Evolutionary conservation across 2,113 vertebrate species (phyloP).

Genomic region (Leiothrix lutea): DNA sequence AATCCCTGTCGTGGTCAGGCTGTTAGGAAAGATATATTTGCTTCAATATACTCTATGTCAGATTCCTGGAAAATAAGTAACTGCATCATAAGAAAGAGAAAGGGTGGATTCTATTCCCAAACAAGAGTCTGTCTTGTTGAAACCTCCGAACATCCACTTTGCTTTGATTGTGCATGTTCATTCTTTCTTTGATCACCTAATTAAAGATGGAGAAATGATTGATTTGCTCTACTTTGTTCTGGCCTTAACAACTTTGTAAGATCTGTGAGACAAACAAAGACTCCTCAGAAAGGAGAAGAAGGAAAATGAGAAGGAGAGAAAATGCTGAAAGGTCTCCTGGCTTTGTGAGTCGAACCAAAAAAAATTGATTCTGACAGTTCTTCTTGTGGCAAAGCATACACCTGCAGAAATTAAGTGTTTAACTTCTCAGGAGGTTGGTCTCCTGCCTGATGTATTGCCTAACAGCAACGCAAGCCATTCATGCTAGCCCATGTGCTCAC

Average conservation of each 20-base stretch:
- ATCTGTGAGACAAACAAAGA: background rate
- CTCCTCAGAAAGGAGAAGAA: background rate
- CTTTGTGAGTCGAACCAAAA: background rate
- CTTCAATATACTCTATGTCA: background rate
- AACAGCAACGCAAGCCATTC: background rate
- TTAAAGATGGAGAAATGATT: background rate
- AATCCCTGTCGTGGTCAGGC: background rate
- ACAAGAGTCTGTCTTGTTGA: background rate
- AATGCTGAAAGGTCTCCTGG: background rate
- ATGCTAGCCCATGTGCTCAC: background rate
- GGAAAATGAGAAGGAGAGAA: background rate
- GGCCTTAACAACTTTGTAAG: background rate
- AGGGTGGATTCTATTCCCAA: background rate
- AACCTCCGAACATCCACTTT: background rate
- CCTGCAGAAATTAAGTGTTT: background rate
- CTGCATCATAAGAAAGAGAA: background rate
- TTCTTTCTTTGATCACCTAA: conserved; percentile 13
- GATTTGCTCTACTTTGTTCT: background rate
- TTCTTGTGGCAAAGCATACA: background rate
- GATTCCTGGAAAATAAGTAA: background rate
- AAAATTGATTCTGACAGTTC: background rate
- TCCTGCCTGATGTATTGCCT: background rate
- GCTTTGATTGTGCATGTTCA: background rate
- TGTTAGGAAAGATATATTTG: background rate
- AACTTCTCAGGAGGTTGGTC: background rate